These are phyloP conservation scores for Steinernema hermaphroditum DNA, from an alignment of 2,888 invertebrate species.

Conservation along the genomic window DNA sequence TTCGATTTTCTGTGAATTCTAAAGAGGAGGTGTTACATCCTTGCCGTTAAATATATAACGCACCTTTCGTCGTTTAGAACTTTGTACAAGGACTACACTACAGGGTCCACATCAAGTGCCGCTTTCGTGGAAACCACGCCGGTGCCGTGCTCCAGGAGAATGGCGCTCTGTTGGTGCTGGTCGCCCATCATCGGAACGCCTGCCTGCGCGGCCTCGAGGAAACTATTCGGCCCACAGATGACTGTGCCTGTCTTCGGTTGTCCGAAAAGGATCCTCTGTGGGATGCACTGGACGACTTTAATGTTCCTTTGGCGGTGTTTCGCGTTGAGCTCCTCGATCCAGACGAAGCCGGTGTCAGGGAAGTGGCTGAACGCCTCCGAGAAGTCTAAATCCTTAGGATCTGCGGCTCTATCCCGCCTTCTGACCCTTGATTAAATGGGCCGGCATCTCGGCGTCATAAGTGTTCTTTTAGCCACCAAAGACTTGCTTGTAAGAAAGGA, in stretches of 20 bases:
- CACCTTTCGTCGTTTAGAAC: neutral
- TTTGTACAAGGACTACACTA: neutral
- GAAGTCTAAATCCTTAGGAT: neutral
- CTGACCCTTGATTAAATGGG: neutral
- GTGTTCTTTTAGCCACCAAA: too few relatives aligned
- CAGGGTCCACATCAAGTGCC: neutral
- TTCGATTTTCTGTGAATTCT: neutral
- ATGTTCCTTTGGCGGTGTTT: neutral
- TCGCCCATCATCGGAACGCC: neutral
- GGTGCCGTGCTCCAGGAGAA: neutral
- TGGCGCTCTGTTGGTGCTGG: neutral
- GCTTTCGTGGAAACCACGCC: neutral
- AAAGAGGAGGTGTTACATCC: neutral
- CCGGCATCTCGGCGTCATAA: neutral
- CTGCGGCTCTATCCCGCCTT: neutral
- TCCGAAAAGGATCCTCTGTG: neutral
- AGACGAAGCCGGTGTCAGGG: neutral
- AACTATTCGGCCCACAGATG: constrained; percentile 10
- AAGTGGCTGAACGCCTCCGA: neutral
- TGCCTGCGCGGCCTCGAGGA: neutral
- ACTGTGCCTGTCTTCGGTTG: neutral
- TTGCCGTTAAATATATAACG: neutral
- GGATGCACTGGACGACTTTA: neutral
- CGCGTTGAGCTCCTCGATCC: neutral
- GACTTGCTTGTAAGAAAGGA: too few relatives aligned